phyloP scores from a whole-genome alignment of 2,113 vertebrate genomes.

The Grammomys surdaster region DNA sequence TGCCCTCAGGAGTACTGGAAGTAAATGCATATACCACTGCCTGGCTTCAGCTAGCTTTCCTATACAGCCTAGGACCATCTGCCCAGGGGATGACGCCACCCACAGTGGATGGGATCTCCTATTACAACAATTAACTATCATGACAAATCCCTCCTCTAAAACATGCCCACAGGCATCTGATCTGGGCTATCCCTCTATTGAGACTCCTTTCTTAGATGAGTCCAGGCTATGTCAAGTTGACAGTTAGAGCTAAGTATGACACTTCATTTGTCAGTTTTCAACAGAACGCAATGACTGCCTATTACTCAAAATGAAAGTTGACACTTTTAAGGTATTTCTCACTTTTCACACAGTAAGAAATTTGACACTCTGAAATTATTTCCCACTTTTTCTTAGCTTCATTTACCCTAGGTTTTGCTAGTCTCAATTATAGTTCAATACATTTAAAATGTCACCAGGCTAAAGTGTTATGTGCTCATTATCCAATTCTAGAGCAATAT shows the following conservation, averaged over 20 bases:
- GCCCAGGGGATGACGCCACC: neutral
- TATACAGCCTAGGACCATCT: neutral
- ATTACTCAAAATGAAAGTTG: neutral
- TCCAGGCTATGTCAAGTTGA: neutral
- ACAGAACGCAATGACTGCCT: neutral
- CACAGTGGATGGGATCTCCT: neutral
- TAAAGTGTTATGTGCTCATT: neutral
- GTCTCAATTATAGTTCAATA: constrained; percentile 8
- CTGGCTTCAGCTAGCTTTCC: neutral
- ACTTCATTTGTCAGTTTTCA: constrained; percentile 20
- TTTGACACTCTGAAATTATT: constrained; percentile 26
- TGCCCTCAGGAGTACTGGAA: neutral
- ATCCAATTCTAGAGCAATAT: constrained; percentile 33
- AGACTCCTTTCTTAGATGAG: neutral
- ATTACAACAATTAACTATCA: neutral
- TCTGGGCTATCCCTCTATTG: neutral
- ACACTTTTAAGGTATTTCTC: neutral
- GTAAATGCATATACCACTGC: neutral
- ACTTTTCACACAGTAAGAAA: constrained; percentile 2
- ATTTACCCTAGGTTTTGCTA: neutral
- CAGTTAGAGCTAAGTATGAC: neutral
- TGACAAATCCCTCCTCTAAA: neutral
- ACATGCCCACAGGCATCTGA: neutral
- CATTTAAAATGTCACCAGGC: constrained; percentile 32
- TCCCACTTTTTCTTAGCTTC: constrained; percentile 7